phyloP scores from a whole-genome alignment of 1,140 invertebrate genomes.

The Drosophila lowei region DNA sequence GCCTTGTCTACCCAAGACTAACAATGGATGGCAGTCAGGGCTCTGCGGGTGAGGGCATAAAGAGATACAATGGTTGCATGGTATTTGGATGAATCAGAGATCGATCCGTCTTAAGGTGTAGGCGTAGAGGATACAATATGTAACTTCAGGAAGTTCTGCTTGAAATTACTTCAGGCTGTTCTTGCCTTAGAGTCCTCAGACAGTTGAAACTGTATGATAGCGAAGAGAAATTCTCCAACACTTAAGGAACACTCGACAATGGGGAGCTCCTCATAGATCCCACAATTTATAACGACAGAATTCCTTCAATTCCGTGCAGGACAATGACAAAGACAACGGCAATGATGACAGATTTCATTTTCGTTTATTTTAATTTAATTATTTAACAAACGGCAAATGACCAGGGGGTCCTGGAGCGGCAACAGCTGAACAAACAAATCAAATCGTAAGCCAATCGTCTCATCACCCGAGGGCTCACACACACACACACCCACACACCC shows the following conservation, averaged over 20 bases:
- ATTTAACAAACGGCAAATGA: conserved; percentile 44
- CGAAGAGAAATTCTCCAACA: background rate
- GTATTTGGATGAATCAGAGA: conserved; percentile 16
- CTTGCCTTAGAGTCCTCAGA: no score
- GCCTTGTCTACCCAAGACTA: background rate
- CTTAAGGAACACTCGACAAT: no score
- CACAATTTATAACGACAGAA: no score
- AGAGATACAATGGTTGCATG: conserved; percentile 30
- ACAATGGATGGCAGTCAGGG: conserved; percentile 19
- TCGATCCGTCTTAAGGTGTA: no score
- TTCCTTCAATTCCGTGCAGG: background rate
- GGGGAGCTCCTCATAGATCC: background rate
- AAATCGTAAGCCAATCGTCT: conserved; percentile 44
- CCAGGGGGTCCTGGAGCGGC: background rate
- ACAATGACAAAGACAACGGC: conserved; percentile 19
- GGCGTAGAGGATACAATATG: no score
- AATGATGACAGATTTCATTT: conserved; percentile 34
- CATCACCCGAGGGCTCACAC: conserved; percentile 2
- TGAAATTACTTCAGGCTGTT: no score
- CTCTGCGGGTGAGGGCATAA: background rate
- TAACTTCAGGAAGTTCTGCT: no score
- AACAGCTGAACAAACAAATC: conserved; percentile 59
- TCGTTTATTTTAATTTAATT: conserved; percentile 71
- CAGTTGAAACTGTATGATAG: no score
- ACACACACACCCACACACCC: background rate